Conservation (phyloP, 1,140 invertebrate genomes). For the Drosophila pallidifrons region DNA sequence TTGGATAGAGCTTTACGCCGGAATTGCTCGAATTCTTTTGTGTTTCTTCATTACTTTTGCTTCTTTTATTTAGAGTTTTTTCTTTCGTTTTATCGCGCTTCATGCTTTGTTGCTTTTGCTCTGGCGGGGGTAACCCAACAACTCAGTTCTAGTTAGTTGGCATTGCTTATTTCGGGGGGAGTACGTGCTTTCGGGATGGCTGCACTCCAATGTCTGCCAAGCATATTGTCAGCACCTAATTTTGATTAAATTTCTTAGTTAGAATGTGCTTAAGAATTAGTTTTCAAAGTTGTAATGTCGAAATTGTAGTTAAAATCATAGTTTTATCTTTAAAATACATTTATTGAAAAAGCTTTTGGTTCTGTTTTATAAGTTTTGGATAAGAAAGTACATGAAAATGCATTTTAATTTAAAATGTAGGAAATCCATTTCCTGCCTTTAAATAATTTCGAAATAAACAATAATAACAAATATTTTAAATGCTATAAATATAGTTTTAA, state of each 20-base stretch:
- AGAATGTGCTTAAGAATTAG: neutral
- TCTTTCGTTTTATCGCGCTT: slow-evolving; percentile 27
- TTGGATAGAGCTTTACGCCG: slow-evolving; percentile 28
- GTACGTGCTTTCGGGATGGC: slow-evolving; percentile 22
- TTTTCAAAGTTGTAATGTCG: neutral
- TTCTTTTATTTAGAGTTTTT: slow-evolving; percentile 16
- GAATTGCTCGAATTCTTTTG: slow-evolving; percentile 41
- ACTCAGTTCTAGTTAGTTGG: slow-evolving; percentile 42
- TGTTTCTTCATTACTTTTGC: slow-evolving; percentile 16
- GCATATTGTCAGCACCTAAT: slow-evolving; percentile 1
- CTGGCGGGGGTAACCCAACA: neutral
- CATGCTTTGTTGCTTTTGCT: slow-evolving; percentile 38
- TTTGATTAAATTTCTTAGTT: slow-evolving; percentile 12
- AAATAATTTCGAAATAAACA: no score
- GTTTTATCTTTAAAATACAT: no score
- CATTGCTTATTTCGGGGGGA: slow-evolving; percentile 22
- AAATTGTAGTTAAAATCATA: no score
- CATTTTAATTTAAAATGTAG: no score
- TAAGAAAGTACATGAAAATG: neutral
- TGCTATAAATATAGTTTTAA: no score
- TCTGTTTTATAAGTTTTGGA: no score
- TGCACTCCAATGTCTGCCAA: neutral
- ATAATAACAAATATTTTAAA: no score
- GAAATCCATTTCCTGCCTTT: no score
- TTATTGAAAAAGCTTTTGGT: neutral